Conservation (phyloP, 2,113 vertebrate species). For the Neoarius graeffei region DNA sequence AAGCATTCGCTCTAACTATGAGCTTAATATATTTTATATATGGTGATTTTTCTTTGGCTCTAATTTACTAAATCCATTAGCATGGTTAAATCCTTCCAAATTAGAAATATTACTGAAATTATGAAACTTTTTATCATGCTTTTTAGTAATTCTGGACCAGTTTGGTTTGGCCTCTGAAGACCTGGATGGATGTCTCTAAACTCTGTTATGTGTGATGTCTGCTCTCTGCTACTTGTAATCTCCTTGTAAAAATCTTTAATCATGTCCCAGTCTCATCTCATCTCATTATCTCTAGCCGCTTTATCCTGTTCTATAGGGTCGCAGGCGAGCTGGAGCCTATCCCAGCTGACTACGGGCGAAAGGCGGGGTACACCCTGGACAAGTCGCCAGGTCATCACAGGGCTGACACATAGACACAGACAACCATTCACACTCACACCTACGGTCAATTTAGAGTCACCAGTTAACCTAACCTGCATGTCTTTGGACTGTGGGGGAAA, state of each 20-base stretch:
- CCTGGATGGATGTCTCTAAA: conserved; percentile 24
- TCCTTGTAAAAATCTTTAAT: conserved; percentile 26
- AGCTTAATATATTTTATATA: conserved; percentile 9
- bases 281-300: too few relatives aligned
- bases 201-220: neutral
- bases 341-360: too few relatives aligned
- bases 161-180: neutral
- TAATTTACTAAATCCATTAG: conserved; percentile 1
- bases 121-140: conserved; percentile 12
- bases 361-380: too few relatives aligned
- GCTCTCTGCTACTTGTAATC: conserved; percentile 33
- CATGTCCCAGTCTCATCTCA: conserved; percentile 16
- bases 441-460: too few relatives aligned
- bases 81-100: neutral
- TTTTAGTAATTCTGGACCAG: neutral
- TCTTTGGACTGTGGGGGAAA: too few relatives aligned
- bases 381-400: too few relatives aligned
- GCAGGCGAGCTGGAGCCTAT: too few relatives aligned
- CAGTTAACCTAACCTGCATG: too few relatives aligned
- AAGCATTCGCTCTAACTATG: neutral
- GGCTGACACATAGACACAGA: too few relatives aligned
- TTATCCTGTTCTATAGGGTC: too few relatives aligned
- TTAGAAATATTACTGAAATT: neutral
- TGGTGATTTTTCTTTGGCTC: neutral
- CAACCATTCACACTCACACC: too few relatives aligned